Evolutionary conservation across 2,888 invertebrate genomes (phyloP), one percentile per base, ranked within the genome.

Genomic region (Deilephila elpenor): DNA sequence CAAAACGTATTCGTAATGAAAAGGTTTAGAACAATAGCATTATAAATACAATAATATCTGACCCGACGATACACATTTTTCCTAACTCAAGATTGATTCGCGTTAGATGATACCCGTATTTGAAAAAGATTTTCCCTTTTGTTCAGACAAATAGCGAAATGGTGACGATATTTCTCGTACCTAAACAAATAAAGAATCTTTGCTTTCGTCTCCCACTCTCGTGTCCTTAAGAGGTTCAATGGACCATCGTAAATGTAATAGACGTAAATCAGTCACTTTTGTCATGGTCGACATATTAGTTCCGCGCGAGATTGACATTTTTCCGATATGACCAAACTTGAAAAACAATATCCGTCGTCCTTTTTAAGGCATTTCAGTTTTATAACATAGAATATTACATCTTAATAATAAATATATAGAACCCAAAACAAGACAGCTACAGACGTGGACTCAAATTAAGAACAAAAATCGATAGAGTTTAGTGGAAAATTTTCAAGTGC

Each of bases 181-280:
- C 60, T 29, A 60, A 29, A 60, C 25, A 60, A 60, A 60, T 60
- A 60, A 60, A 60, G 29, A 29, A 60, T 60, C 60, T 25, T 29
- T 60, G 17, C 60, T 17, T 32, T 29, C 60, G 17, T 29, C 25
- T 17, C 29, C 5, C 25, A 29, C 29, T 29, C 60, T 60, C 29
- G 14, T 8, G 59, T 60, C 60, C 60, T 29, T 60, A 60, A 60
- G 11, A 60, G 60, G 60, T 29, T 60, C 60, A 60, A 60, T 32
- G 60, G 4, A 14, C 14, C 29, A 60, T 29, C 60, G 14, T 29
- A 29, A 32, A 29, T 60, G 60, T 25, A 60, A 60, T 60, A 60
- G 60, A 60, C 29, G 17, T 8, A 60, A 29, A 60, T 60, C 60
- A 29, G 29, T 60, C 60, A 29, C 60, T 60, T 60, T 60, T 25